Evolutionary conservation across 2,113 vertebrate genomes (phyloP).

Genomic region (Xyliphius kryptos): DNA sequence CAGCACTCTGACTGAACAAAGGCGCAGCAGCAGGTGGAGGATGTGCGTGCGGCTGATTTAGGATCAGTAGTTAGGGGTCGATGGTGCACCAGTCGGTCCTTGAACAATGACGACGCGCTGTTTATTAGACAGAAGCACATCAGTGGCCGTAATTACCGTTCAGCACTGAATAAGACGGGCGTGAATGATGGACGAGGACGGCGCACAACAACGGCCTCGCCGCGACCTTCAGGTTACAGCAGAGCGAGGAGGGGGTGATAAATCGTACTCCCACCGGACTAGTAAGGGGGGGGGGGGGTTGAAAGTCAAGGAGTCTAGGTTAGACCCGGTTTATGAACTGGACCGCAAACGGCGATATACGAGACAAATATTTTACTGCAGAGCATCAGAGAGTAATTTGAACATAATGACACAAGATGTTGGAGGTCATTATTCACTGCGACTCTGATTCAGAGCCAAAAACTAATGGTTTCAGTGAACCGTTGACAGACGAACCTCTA

Average conservation of each 20-base stretch:
- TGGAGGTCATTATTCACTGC: too few species aligned
- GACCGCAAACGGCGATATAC: conserved; percentile 7
- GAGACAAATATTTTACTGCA: background rate
- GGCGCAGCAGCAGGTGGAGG: too few species aligned
- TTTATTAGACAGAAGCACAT: conserved; percentile 51
- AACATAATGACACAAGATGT: too few species aligned
- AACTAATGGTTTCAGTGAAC: too few species aligned
- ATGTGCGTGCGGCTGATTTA: conserved; percentile 9
- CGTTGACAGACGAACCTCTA: too few species aligned
- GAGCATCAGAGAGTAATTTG: background rate
- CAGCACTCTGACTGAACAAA: too few species aligned
- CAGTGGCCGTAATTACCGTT: conserved; percentile 46
- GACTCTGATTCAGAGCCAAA: too few species aligned
- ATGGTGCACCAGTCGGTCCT: conserved; percentile 21
- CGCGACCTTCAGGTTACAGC: conserved; percentile 39
- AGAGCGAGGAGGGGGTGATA: conserved; percentile 13
- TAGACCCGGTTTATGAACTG: conserved; percentile 2
- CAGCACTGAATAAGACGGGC: conserved; percentile 27
- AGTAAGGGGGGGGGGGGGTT: conserved; percentile 6
- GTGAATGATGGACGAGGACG: conserved; percentile 35
- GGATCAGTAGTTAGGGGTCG: conserved; percentile 33
- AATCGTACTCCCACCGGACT: conserved; percentile 20
- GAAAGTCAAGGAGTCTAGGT: background rate
- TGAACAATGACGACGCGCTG: conserved; percentile 33
- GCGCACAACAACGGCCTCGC: conserved; percentile 30